phyloP scores from a whole-genome alignment of 92 coral and sea anemone genomes.

The Scolanthus callimorphus region DNA sequence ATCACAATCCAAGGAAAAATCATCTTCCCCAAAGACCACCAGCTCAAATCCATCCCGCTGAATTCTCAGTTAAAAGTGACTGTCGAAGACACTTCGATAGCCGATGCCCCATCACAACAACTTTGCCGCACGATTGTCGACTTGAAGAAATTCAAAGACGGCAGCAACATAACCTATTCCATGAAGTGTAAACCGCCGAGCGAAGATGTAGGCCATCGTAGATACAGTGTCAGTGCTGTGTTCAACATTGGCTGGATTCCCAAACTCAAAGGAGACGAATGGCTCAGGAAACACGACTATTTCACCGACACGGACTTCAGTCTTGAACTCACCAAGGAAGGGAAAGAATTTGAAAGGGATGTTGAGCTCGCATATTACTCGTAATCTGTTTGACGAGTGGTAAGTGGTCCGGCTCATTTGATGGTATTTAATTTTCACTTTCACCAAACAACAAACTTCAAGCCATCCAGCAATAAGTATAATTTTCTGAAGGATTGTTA shows the following conservation, averaged over 20 bases:
- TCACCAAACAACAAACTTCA: too few relatives aligned
- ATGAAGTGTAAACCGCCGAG: slow-evolving; percentile 47
- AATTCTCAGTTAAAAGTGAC: slow-evolving; percentile 47
- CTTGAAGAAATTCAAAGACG: slow-evolving; percentile 38
- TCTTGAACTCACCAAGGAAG: slow-evolving; percentile 32
- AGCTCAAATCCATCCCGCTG: slow-evolving; percentile 24
- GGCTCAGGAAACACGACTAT: slow-evolving; percentile 72
- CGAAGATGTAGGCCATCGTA: not conserved
- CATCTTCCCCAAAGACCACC: slow-evolving; percentile 4
- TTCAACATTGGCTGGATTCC: slow-evolving; percentile 85
- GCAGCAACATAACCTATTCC: slow-evolving; percentile 41
- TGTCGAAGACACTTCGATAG: slow-evolving; percentile 39
- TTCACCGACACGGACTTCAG: slow-evolving; percentile 50
- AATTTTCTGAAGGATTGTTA: too few relatives aligned
- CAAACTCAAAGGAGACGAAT: slow-evolving; percentile 14
- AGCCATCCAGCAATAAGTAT: too few relatives aligned
- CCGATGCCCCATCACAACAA: slow-evolving; percentile 36
- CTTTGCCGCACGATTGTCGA: slow-evolving; percentile 29
- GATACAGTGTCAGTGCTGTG: slow-evolving; percentile 64
- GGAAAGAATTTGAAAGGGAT: slow-evolving; percentile 28
- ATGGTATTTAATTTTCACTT: too few relatives aligned
- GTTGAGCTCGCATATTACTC: slow-evolving; percentile 52
- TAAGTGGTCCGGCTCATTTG: too few relatives aligned
- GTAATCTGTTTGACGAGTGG: too few relatives aligned
- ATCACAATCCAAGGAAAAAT: slow-evolving; percentile 17